Evolutionary conservation across 35 echinoderm and acorn worm species (phyloP).

Genomic region (Antedon bifida): DNA sequence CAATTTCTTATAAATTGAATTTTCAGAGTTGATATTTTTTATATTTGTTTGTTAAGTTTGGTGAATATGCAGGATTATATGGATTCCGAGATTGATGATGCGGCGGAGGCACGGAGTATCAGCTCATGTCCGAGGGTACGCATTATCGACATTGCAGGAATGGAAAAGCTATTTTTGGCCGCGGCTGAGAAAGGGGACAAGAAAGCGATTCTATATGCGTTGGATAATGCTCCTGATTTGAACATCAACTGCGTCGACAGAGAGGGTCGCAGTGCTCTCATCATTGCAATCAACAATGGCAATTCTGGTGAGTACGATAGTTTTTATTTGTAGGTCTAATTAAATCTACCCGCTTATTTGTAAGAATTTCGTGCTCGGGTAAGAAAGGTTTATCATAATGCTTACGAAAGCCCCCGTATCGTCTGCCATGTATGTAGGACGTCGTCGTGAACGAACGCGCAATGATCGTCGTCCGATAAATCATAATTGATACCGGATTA

Average conservation of each 20-base stretch:
- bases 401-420: too few relatives aligned
- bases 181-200: conserved; percentile 94
- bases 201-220: conserved; percentile 81
- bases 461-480: too few relatives aligned
- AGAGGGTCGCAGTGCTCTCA: conserved; percentile 64
- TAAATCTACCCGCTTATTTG: neutral
- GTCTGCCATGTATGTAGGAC: too few relatives aligned
- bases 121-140: neutral
- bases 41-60: neutral
- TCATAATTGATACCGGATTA: too few relatives aligned
- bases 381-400: neutral
- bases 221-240: conserved; percentile 87
- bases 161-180: conserved; percentile 93
- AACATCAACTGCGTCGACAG: conserved; percentile 72
- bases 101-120: neutral
- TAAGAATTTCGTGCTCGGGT: neutral
- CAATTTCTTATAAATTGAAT: neutral
- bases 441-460: too few relatives aligned
- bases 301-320: conserved; percentile 58
- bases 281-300: conserved; percentile 88
- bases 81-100: neutral
- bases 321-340: neutral
- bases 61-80: neutral
- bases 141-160: neutral
- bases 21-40: neutral